Base-by-base conservation (phyloP, 1,140 invertebrate genomes). In the Metaphire vulgaris region DNA sequence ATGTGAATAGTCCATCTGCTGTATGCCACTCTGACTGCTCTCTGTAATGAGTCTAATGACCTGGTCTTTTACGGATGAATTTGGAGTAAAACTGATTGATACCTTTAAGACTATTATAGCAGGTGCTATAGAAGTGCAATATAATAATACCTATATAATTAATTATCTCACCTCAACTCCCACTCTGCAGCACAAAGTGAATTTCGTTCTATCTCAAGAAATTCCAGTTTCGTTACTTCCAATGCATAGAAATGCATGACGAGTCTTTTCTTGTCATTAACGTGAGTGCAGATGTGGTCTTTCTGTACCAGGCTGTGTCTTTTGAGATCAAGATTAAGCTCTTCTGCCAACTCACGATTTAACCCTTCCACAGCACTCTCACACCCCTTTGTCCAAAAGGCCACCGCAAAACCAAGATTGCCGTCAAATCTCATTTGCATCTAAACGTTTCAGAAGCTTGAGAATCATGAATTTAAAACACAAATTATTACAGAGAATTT, bases 361-460 rank as follows among this genome's bases (percentile, higher is more conserved):
- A 89, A 74, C n/a, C 83, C 87, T 16, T 82, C 75, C 1, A 87
- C 77, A 1, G 84, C 79, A 76, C 84, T 80, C 81, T 89, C 87
- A 2, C 16, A 28, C 21, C 85, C 87, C 1, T 79, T 74, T 74
- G 89, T 87, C 14, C 89, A 82, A 1, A 89, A 69, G 21, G 89
- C 89, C 30, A 89, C 89, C 70, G 89, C 88, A 83, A 90, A 90
- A 2, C 89, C 89, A 34, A 90, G 76, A n/a, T 85, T 82, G 1
- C 89, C 89, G 85, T 90, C 89, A 85, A 89, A 89, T 64, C 89
- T 77, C 81, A 89, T 81, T 78, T 89, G 88, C 89, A 90, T 89
- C 88, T 89, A 80, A n/a, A n/a, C n/a, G n/a, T n/a, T n/a, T n/a
- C n/a, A n/a, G n/a, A n/a, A n/a, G n/a, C n/a, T n/a, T n/a, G n/a